phyloP scores from a whole-genome alignment of 2,113 vertebrate species.

The Leptobrachium leishanense region DNA sequence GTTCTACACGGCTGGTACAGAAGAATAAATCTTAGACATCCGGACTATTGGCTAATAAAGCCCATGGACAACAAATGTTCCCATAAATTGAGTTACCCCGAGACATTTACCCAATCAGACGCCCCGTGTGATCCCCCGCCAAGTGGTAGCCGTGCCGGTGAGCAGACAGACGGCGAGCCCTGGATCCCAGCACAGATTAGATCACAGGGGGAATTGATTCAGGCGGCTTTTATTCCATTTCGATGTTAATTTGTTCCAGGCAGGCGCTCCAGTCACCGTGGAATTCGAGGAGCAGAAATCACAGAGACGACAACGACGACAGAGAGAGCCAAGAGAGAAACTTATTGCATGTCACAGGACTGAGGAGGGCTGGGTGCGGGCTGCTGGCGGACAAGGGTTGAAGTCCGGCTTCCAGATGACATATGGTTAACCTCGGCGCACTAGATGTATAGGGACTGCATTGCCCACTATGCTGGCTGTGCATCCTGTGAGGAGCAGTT shows the following conservation, averaged over 20 bases:
- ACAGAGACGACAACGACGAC: neutral
- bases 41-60: slow-evolving; percentile 17
- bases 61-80: slow-evolving; percentile 17
- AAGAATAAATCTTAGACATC: slow-evolving; percentile 20
- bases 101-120: slow-evolving; percentile 32
- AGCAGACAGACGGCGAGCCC: slow-evolving; percentile 8
- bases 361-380: too few species aligned
- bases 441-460: too few species aligned
- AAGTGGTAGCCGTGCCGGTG: slow-evolving; percentile 26
- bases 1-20: neutral
- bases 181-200: slow-evolving; percentile 22
- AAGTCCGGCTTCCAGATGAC: too few species aligned
- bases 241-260: slow-evolving; percentile 42
- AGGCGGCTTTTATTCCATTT: slow-evolving; percentile 20
- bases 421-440: too few species aligned
- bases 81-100: slow-evolving; percentile 37
- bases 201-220: slow-evolving; percentile 14
- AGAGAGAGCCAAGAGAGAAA: neutral
- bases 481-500: too few species aligned
- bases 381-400: too few species aligned
- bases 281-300: slow-evolving; percentile 4
- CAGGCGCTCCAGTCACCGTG: neutral
- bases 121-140: slow-evolving; percentile 25
- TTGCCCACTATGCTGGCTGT: too few species aligned
- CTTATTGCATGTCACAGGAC: neutral